Conservation (phyloP, 1,140 invertebrate species). For the Brachionus calyciflorus region DNA sequence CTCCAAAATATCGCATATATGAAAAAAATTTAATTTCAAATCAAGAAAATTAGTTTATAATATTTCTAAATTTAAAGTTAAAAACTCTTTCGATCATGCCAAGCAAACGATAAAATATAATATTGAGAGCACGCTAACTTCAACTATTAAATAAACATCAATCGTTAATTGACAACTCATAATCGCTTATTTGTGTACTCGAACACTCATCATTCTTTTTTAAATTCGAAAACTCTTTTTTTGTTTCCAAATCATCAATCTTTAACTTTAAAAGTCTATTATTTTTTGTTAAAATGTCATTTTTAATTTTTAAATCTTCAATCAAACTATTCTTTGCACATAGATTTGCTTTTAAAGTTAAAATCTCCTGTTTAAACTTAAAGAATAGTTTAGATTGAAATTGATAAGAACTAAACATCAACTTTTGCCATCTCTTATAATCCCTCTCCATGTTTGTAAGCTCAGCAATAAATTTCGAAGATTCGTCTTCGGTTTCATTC, state of each 20-base stretch:
- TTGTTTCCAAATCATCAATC: not conserved
- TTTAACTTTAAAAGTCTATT: slow-evolving; percentile 28
- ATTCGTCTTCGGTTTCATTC: not conserved
- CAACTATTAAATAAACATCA: too few species aligned
- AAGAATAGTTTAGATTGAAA: slow-evolving; percentile 25
- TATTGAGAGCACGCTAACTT: too few species aligned
- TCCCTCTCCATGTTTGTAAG: slow-evolving; percentile 7
- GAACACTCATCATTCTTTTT: not conserved
- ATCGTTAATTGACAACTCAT: too few species aligned
- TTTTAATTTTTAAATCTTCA: not conserved
- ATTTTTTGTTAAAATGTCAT: not conserved
- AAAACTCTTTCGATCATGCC: too few species aligned
- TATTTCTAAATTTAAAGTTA: too few species aligned
- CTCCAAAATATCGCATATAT: too few species aligned
- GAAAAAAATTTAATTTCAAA: too few species aligned
- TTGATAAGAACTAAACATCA: slow-evolving; percentile 42
- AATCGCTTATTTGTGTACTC: too few species aligned
- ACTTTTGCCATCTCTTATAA: slow-evolving; percentile 33
- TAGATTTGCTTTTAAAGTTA: slow-evolving; percentile 19
- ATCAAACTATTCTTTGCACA: slow-evolving; percentile 15
- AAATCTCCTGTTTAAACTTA: slow-evolving; percentile 36
- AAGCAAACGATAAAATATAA: too few species aligned
- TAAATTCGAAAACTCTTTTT: not conserved
- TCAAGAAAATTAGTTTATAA: too few species aligned
- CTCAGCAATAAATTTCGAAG: not conserved